phyloP scores from a whole-genome alignment of 2,888 invertebrate genomes.

The Drosophila buzzatii region DNA sequence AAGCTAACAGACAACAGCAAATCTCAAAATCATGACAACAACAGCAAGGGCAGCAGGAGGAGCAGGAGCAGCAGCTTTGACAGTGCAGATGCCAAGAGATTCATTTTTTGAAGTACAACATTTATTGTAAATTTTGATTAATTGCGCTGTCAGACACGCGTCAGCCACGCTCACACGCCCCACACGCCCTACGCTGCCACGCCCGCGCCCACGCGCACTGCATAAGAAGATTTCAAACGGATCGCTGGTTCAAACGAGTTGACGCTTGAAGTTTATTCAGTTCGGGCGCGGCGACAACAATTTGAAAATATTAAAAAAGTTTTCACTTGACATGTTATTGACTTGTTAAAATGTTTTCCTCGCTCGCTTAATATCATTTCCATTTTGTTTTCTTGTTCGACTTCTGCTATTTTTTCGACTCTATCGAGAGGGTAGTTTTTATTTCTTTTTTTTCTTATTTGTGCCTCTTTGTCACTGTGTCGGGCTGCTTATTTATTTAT shows the following conservation, averaged over 20 bases:
- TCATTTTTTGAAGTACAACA: slow-evolving; percentile 45
- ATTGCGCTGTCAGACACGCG: slow-evolving; percentile 70
- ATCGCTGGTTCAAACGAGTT: slow-evolving; percentile 52
- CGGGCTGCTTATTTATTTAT: slow-evolving; percentile 76
- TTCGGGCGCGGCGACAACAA: slow-evolving; percentile 58
- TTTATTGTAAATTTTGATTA: slow-evolving; percentile 78
- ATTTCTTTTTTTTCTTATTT: slow-evolving; percentile 2
- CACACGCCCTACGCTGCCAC: slow-evolving; percentile 1
- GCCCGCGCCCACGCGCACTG: not conserved
- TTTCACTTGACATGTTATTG: slow-evolving; percentile 81
- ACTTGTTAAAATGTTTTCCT: slow-evolving; percentile 80
- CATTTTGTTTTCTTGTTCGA: slow-evolving; percentile 25
- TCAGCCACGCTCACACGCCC: slow-evolving; percentile 25
- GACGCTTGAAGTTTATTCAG: slow-evolving; percentile 42
- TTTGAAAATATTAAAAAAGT: slow-evolving; percentile 81
- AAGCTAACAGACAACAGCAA: slow-evolving; percentile 34
- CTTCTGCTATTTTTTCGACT: not conserved
- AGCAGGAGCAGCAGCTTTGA: slow-evolving; percentile 5
- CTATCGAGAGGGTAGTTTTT: slow-evolving; percentile 71
- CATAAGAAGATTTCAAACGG: slow-evolving; percentile 6
- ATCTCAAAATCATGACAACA: slow-evolving; percentile 60
- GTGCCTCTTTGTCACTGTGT: slow-evolving; percentile 29
- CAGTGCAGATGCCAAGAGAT: slow-evolving; percentile 42
- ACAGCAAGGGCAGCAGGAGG: slow-evolving; percentile 11
- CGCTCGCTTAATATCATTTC: slow-evolving; percentile 66